A percentile compares a stretch with the other conserved stretches of the same genome.
These are phyloP conservation scores for Villa cingulata DNA, from an alignment of 2,888 invertebrate species.

Conservation along the genomic window DNA sequence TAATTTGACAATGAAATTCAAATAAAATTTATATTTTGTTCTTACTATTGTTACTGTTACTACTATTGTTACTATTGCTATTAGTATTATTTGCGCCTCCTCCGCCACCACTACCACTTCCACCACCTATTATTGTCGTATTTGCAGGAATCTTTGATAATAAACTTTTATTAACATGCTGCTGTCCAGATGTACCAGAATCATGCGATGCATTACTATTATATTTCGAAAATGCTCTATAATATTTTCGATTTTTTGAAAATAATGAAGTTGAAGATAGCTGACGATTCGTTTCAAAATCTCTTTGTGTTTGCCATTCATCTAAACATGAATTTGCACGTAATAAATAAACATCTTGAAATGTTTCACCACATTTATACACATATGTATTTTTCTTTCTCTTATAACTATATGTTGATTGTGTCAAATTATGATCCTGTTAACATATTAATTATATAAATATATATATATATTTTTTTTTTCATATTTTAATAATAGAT, in stretches of 20 bases:
- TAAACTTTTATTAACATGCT: slow-evolving; percentile 24
- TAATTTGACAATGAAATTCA: no score
- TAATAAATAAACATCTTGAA: slow-evolving; percentile 32
- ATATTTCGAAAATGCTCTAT: background rate
- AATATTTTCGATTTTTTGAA: slow-evolving; percentile 2
- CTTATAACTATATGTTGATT: slow-evolving; percentile 33
- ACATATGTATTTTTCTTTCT: slow-evolving; percentile 28
- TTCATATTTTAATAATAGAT: background rate
- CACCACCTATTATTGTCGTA: slow-evolving; percentile 33
- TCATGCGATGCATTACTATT: background rate
- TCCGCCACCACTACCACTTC: no score
- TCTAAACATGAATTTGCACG: slow-evolving; percentile 28
- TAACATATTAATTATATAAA: background rate
- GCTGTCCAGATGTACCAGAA: slow-evolving; percentile 11
- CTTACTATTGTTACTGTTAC: slow-evolving; percentile 5
- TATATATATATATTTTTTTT: background rate
- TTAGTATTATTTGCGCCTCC: slow-evolving; percentile 21
- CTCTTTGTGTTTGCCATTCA: slow-evolving; percentile 24
- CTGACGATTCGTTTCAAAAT: slow-evolving; percentile 1
- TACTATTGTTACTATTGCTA: slow-evolving; percentile 23
- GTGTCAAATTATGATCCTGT: slow-evolving; percentile 35
- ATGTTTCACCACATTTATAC: slow-evolving; percentile 27
- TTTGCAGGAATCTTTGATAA: slow-evolving; percentile 30
- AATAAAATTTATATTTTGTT: background rate
- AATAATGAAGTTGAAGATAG: background rate